Evolutionary conservation across 1,140 invertebrate species (phyloP).

Genomic region (Neodiprion pinetum): DNA sequence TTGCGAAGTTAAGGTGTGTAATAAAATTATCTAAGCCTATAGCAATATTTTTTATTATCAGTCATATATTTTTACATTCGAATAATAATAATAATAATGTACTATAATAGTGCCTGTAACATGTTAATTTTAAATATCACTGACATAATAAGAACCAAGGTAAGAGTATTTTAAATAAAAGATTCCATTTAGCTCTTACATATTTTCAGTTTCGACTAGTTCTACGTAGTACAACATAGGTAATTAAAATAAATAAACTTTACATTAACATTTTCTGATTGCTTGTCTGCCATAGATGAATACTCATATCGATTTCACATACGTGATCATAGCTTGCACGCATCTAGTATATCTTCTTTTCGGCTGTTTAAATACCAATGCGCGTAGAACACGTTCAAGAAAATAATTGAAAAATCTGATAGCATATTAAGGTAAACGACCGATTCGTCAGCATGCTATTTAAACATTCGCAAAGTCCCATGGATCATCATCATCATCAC

Average conservation of each 20-base stretch:
- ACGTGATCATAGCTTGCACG: background rate
- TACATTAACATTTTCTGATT: constrained; percentile 28
- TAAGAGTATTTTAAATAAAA: constrained; percentile 23
- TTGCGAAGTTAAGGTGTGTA: too few relatives aligned
- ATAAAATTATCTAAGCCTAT: constrained; percentile 8
- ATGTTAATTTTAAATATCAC: constrained; percentile 32
- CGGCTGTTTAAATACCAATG: background rate
- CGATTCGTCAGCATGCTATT: constrained; percentile 32
- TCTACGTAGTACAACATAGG: constrained; percentile 30
- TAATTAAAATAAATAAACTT: constrained; percentile 51
- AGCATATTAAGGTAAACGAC: background rate
- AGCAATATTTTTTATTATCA: constrained; percentile 54
- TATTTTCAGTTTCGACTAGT: constrained; percentile 50
- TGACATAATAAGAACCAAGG: constrained; percentile 23
- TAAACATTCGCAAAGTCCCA: constrained; percentile 34
- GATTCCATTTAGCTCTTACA: constrained; percentile 9
- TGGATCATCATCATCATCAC: constrained; percentile 27
- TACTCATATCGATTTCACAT: constrained; percentile 26
- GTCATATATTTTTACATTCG: constrained; percentile 52
- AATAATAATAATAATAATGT: constrained; percentile 31
- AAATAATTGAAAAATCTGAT: background rate
- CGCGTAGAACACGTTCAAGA: background rate
- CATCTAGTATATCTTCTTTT: background rate
- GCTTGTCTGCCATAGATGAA: constrained; percentile 20
- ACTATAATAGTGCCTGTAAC: constrained; percentile 46